Base-by-base conservation (phyloP, 2,888 invertebrate species). In the Hyppa rectilinea region DNA sequence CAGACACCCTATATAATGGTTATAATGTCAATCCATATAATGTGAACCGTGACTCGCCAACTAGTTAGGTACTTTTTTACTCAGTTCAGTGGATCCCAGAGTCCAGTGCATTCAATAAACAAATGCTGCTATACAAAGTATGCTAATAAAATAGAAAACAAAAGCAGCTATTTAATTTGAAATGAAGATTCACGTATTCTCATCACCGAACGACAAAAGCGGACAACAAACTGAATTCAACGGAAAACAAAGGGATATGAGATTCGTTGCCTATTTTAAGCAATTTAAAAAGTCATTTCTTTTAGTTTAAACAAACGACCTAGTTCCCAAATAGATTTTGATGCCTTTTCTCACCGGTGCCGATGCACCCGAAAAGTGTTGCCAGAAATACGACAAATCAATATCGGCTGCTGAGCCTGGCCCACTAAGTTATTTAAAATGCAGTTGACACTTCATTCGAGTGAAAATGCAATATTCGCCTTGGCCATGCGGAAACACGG, bases 381-480 rank as follows among this genome's bases (percentile, higher is more conserved):
- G 68, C 82, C 85, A 71, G 68, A 89, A 92, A 92, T 93, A 93
- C 87, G 87, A 87, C 87, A 90, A 93, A 94, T 93, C 92, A 92
- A 93, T 93, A 91, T 85, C 73, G 85, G 80, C 84, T 84, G 81
- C 84, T 83, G 85, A 86, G 83, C 84, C 83, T 87, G 85, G 85
- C 86, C 87, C 85, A 87, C 93, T 94, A 93, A 94, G 92, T 94
- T 95, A 94, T 95, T 95, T 95, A 95, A 94, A 94, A 95, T 94
- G 92, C 93, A 94, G 93, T 93, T 94, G 93, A 93, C 94, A 94
- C 92, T 90, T 94, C 94, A 94, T 93, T 90, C 91, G 86, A 90
- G 91, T 87, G 92, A 90, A 93, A 94, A 95, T 94, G 92, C 93
- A 95, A 94, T 94, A 94, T 94, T 92, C 94, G 91, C 92, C 91